A percentile compares a stretch with the other conserved stretches of the same genome.
phyloP scores from a whole-genome alignment of 2,113 vertebrate genomes.

The Archilochus colubris region DNA sequence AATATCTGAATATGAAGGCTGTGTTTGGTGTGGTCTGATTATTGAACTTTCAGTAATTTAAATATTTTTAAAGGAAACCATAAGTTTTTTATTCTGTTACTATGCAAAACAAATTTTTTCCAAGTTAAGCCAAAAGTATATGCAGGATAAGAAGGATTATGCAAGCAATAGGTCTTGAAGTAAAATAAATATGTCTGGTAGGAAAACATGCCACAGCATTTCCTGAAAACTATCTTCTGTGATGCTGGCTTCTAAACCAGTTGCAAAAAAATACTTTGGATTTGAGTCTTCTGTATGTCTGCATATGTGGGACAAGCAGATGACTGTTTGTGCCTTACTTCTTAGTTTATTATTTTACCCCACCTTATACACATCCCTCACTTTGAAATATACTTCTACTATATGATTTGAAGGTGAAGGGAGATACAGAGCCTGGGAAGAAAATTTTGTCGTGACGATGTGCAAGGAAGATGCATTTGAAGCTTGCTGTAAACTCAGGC shows the following conservation, averaged over 20 bases:
- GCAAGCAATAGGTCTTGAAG: neutral
- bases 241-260: neutral
- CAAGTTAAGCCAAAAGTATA: neutral
- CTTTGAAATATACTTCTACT: neutral
- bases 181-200: neutral
- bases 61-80: neutral
- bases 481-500: neutral
- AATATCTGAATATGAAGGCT: neutral
- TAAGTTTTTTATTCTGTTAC: neutral
- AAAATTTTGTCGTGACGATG: neutral
- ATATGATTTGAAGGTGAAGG: neutral
- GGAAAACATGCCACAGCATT: neutral
- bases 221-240: neutral
- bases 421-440: neutral
- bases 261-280: neutral
- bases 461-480: neutral
- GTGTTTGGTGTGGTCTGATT: neutral
- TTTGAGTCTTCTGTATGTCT: neutral
- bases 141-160: neutral
- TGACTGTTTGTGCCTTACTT: neutral
- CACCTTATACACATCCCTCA: neutral
- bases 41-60: neutral
- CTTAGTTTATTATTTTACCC: neutral
- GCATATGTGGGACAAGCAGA: neutral
- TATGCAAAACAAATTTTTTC: neutral